A percentile compares a stretch with the other conserved stretches of the same genome.
These are phyloP conservation scores for Osmoderma eremita DNA, from an alignment of 2,888 invertebrate genomes.

Conservation along the genomic window DNA sequence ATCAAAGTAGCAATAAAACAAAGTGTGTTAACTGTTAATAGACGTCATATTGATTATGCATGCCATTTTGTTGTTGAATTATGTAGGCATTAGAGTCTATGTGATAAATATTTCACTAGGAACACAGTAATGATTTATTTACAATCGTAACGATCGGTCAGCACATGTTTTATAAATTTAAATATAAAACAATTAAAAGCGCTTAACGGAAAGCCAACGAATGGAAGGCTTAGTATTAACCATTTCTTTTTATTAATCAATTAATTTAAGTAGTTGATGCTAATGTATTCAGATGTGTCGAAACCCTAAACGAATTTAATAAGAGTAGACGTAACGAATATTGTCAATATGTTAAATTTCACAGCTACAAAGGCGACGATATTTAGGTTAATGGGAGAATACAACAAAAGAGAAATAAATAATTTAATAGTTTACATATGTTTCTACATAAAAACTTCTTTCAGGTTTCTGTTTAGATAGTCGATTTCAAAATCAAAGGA, in stretches of 20 bases:
- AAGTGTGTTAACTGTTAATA: too few species aligned
- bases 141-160: not conserved
- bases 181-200: slow-evolving; percentile 25
- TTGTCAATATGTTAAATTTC: slow-evolving; percentile 20
- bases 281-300: slow-evolving; percentile 24
- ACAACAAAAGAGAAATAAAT: slow-evolving; percentile 6
- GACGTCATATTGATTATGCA: too few species aligned
- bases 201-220: slow-evolving; percentile 16
- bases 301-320: slow-evolving; percentile 18
- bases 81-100: not conserved
- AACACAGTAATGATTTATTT: slow-evolving; percentile 16
- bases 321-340: slow-evolving; percentile 4
- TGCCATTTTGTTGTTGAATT: not conserved
- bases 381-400: slow-evolving; percentile 27
- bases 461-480: not conserved
- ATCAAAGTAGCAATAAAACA: too few species aligned
- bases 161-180: slow-evolving; percentile 34
- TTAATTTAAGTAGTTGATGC: slow-evolving; percentile 19
- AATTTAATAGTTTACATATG: slow-evolving; percentile 23
- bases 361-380: slow-evolving; percentile 15
- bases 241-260: slow-evolving; percentile 26
- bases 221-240: slow-evolving; percentile 3
- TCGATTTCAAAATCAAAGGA: slow-evolving; percentile 15
- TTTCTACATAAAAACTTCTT: not conserved
- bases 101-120: too few species aligned